Conservation (phyloP, 2,113 vertebrate genomes). For the Dasyurus viverrinus region DNA sequence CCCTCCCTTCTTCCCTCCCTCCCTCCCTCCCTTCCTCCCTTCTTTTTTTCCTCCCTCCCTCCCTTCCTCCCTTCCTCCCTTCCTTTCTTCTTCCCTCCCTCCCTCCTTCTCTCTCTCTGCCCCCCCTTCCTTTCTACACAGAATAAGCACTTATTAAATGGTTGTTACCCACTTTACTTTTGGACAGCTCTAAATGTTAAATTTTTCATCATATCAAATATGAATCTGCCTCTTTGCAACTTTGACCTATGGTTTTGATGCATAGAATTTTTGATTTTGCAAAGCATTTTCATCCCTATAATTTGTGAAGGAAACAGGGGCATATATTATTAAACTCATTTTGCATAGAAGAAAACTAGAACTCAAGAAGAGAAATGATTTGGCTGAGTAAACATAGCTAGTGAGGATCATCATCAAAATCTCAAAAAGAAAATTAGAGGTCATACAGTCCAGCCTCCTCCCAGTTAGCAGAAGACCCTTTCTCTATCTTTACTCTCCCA, state of each 20-base stretch:
- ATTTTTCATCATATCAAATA: too few relatives aligned
- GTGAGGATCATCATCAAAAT: not conserved
- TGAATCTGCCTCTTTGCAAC: too few relatives aligned
- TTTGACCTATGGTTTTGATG: too few relatives aligned
- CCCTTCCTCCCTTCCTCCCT: too few relatives aligned
- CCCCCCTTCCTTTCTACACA: too few relatives aligned
- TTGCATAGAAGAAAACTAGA: not conserved
- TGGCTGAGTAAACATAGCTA: not conserved
- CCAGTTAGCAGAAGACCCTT: not conserved
- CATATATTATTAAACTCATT: not conserved
- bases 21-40: too few relatives aligned
- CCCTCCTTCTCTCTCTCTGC: too few relatives aligned
- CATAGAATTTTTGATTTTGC: not conserved
- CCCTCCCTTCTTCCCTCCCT: too few relatives aligned
- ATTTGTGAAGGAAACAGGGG: not conserved
- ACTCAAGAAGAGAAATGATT: not conserved
- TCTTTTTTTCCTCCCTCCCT: too few relatives aligned
- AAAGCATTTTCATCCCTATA: not conserved
- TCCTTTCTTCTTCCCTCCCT: too few relatives aligned
- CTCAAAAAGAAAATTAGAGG: not conserved
- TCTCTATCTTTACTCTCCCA: not conserved
- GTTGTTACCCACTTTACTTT: not conserved
- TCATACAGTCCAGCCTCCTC: not conserved
- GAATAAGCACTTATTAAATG: too few relatives aligned
- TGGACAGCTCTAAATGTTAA: not conserved